Conservation (phyloP, 2,888 invertebrate species). For the Phyllotreta striolata region DNA sequence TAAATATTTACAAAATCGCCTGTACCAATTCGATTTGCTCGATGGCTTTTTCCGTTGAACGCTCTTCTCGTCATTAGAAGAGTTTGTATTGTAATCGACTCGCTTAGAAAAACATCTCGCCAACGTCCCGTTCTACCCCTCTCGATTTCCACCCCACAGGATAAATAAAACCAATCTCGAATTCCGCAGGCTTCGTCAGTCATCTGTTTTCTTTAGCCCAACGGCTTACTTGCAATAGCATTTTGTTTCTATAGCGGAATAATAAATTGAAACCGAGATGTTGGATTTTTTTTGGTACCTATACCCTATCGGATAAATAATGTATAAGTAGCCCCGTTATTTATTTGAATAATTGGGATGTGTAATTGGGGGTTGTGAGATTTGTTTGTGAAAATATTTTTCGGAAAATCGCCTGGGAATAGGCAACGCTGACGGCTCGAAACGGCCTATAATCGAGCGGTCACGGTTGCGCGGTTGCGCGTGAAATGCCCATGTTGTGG, state of each 20-base stretch:
- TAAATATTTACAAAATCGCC: no score
- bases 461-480: conserved; percentile 16
- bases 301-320: conserved; percentile 1
- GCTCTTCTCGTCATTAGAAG: no score
- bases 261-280: conserved; percentile 54
- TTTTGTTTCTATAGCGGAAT: conserved; percentile 55
- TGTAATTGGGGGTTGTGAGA: neutral
- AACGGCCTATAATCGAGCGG: conserved; percentile 7
- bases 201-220: conserved; percentile 58
- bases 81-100: no score
- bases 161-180: conserved; percentile 38
- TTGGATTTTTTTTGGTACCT: conserved; percentile 26
- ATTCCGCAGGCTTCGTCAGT: conserved; percentile 55
- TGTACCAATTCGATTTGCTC: no score
- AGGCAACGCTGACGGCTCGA: conserved; percentile 11
- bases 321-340: neutral
- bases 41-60: no score
- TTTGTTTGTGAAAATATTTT: conserved; percentile 10
- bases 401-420: neutral
- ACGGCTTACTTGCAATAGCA: conserved; percentile 52
- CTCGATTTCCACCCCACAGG: conserved; percentile 6
- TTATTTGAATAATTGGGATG: neutral
- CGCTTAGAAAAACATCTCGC: neutral
- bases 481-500: conserved; percentile 31
- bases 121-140: conserved; percentile 2